These are phyloP conservation scores for Rhincodon typus DNA, from an alignment of 2,797 vertebrate species.

Conservation along the genomic window DNA sequence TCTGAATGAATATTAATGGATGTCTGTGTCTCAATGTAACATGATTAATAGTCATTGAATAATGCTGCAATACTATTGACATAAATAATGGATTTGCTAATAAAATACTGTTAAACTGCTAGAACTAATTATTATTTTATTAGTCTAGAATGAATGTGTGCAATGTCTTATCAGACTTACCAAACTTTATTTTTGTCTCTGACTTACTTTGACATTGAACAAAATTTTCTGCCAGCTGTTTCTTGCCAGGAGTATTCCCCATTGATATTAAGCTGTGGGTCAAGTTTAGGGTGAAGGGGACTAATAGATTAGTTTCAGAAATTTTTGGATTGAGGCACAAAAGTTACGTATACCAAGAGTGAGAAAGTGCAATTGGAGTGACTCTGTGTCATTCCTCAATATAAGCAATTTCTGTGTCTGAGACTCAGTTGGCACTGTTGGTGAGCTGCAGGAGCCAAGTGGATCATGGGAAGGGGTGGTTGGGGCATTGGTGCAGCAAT, in stretches of 20 bases:
- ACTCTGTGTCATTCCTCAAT: too few relatives aligned
- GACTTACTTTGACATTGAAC: neutral
- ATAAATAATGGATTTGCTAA: constrained; percentile 4
- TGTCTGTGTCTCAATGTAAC: neutral
- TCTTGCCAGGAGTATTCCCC: neutral
- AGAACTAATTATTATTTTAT: constrained; percentile 4
- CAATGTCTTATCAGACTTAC: neutral
- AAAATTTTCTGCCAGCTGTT: neutral
- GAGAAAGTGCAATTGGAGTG: too few relatives aligned
- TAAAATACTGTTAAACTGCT: neutral
- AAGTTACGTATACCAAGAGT: too few relatives aligned
- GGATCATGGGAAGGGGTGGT: too few relatives aligned
- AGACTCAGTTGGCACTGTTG: too few relatives aligned
- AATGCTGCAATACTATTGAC: neutral
- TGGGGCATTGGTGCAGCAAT: too few relatives aligned
- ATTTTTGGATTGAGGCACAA: too few relatives aligned
- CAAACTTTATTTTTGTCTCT: neutral
- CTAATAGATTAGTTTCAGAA: too few relatives aligned
- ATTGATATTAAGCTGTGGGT: neutral
- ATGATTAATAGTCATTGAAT: neutral
- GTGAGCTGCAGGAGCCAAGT: too few relatives aligned
- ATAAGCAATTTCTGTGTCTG: too few relatives aligned
- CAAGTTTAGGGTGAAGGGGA: too few relatives aligned
- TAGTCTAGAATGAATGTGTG: neutral
- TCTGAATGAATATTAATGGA: neutral